phyloP scores from a whole-genome alignment of 2,797 vertebrate genomes.

The Fratercula arctica region DNA sequence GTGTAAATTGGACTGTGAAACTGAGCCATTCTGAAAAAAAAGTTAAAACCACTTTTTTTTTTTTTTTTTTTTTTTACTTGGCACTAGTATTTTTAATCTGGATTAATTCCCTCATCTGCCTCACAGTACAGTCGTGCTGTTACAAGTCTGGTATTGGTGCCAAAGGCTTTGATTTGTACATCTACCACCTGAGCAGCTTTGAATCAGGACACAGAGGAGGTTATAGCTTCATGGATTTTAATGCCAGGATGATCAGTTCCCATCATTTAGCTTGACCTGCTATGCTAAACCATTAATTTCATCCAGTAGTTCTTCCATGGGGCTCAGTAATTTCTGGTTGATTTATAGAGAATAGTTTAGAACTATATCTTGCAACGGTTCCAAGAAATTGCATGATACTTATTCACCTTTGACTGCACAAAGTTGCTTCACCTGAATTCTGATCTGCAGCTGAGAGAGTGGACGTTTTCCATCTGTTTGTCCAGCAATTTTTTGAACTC shows the following conservation, averaged over 20 bases:
- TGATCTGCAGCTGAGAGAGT: not conserved
- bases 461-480: not conserved
- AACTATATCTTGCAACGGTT: not conserved
- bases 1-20: not conserved
- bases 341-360: not conserved
- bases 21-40: not conserved
- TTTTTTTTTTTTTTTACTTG: not conserved
- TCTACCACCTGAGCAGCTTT: conserved; percentile 44
- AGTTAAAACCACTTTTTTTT: not conserved
- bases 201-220: not conserved
- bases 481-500: not conserved
- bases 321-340: not conserved
- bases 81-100: conserved; percentile 29
- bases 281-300: not conserved
- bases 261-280: not conserved
- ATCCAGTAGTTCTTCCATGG: not conserved
- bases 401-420: not conserved
- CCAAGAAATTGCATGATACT: not conserved
- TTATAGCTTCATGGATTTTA: not conserved
- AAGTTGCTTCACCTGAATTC: conserved; percentile 4
- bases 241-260: not conserved
- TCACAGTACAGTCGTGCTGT: not conserved
- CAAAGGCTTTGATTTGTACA: conserved; percentile 31
- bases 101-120: conserved; percentile 25
- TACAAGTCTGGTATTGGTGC: not conserved